Percentiles rank a stretch among this genome's conserved stretches.
These are phyloP conservation scores for Andrena chrysosceles DNA, from an alignment of 2,888 invertebrate species.

Conservation along the genomic window DNA sequence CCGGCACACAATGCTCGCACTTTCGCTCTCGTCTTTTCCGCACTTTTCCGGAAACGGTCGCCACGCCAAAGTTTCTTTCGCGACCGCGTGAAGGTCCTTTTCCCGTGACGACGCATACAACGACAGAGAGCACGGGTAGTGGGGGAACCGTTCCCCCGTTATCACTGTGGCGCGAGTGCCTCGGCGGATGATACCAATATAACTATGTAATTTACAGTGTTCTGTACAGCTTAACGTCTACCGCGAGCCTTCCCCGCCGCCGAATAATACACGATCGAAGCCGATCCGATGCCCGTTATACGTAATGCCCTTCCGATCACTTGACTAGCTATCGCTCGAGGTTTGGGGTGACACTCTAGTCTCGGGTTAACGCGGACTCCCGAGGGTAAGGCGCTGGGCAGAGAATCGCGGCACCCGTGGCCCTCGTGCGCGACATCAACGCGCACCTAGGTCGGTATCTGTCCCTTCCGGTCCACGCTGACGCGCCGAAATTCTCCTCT, in stretches of 20 bases:
- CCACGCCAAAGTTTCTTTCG: constrained; percentile 26
- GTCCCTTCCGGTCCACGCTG: constrained; percentile 33
- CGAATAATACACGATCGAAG: constrained; percentile 22
- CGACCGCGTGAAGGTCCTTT: constrained; percentile 2
- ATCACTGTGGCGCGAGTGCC: not conserved
- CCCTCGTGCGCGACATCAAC: constrained; percentile 39
- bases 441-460: constrained; percentile 29
- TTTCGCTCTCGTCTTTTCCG: constrained; percentile 35
- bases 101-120: constrained; percentile 28
- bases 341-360: not conserved
- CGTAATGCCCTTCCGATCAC: constrained; percentile 70
- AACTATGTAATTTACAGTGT: constrained; percentile 3
- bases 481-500: constrained; percentile 53
- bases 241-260: constrained; percentile 7
- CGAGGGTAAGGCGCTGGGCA: constrained; percentile 44
- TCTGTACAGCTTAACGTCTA: constrained; percentile 23
- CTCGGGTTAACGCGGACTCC: constrained; percentile 15
- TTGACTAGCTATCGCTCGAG: constrained; percentile 59
- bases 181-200: not conserved
- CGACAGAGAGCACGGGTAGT: not conserved
- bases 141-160: constrained; percentile 2
- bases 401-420: constrained; percentile 41
- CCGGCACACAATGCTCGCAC: constrained; percentile 18
- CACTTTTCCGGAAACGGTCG: constrained; percentile 27
- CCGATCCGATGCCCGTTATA: constrained; percentile 57